phyloP scores from a whole-genome alignment of 1,140 invertebrate species.

The Mizuhopecten yessoensis region DNA sequence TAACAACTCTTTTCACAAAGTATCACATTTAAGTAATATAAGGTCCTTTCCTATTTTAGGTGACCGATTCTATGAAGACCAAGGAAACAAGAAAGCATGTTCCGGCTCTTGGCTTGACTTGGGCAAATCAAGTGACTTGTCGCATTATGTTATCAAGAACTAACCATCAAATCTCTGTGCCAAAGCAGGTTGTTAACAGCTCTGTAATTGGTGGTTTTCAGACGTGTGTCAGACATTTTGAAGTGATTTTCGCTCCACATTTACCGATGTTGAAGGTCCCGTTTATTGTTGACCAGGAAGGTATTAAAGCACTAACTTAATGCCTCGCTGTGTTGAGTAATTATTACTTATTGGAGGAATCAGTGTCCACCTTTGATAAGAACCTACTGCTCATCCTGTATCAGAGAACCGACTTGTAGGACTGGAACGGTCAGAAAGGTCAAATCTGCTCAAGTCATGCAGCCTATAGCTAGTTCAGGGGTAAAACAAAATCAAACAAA shows the following conservation, averaged over 20 bases:
- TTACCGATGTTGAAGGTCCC: slow-evolving; percentile 73
- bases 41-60: slow-evolving; percentile 66
- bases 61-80: slow-evolving; percentile 65
- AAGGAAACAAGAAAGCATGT: slow-evolving; percentile 58
- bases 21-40: too few species aligned
- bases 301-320: slow-evolving; percentile 68
- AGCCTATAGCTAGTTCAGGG: too few species aligned
- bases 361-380: too few species aligned
- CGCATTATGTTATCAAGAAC: slow-evolving; percentile 85
- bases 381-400: too few species aligned
- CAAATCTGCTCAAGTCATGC: too few species aligned
- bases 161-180: slow-evolving; percentile 51
- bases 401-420: too few species aligned
- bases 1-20: too few species aligned
- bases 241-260: slow-evolving; percentile 83
- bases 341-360: too few species aligned
- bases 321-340: too few species aligned
- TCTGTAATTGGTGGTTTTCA: slow-evolving; percentile 58
- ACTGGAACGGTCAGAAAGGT: too few species aligned
- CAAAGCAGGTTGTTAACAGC: slow-evolving; percentile 55
- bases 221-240: slow-evolving; percentile 75
- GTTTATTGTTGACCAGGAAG: slow-evolving; percentile 81
- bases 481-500: too few species aligned
- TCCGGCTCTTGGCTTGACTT: slow-evolving; percentile 85
- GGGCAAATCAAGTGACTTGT: slow-evolving; percentile 88